Evolutionary conservation across 2,113 vertebrate species (phyloP), one percentile per base, ranked within the genome.

Genomic region (Neomonachus schauinslandi): DNA sequence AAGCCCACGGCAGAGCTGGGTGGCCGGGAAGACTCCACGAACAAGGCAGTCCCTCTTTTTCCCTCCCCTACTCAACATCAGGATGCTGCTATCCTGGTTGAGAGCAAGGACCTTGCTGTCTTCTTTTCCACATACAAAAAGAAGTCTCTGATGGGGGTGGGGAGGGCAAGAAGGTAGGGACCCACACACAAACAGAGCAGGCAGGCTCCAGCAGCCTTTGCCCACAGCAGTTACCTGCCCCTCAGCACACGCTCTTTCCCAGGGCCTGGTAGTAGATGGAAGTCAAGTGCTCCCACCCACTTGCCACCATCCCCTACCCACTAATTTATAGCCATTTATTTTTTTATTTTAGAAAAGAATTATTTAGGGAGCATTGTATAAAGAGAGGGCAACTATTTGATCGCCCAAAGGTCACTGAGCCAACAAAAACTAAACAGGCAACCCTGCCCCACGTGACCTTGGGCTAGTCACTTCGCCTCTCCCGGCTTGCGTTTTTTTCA

Each of bases 111-210:
- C 80, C 82, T 59, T 57, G 61, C 24, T 28, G 71, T 72, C 77
- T 96, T 81, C 67, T 91, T 77, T 84, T 84, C 80, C 88, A 79
- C 42, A 72, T 24, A 94, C n/a, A 91, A 79, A 59, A 94, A 77
- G 12, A 85, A 96, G 83, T 92, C 92, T 90, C 57, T 28, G 72
- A 65, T 46, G 16, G n/a, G 2, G 42, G 16, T 24, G 24, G 13
- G 15, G 31, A 33, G 26, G 4, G 24, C 4, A 33, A 82, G 63
- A 82, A 65, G 55, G 59, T 51, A 63, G 21, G 53, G 14, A 36
- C 77, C 42, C 46, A 76, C 9, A 1, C 72, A 28, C 9, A 7
- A 28, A 71, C 14, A 13, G 9, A 53, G 36, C 24, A 72, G 42
- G 28, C 63, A 24, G 80, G 53, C 10, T 55, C 42, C 24, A 51